phyloP scores from a whole-genome alignment of 2,888 invertebrate species.

The Hypolimnas misippus region DNA sequence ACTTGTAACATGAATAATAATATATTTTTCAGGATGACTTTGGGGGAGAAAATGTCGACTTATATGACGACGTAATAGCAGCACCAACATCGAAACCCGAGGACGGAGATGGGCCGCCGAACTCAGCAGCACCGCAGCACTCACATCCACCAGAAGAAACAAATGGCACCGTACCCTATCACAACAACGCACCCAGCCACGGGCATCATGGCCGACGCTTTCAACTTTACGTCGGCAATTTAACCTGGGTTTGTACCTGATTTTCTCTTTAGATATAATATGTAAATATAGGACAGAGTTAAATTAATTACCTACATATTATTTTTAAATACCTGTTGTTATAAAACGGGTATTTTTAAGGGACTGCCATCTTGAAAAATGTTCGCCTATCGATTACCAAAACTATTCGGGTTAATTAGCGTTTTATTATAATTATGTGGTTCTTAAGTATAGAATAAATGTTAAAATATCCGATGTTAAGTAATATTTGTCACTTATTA shows the following conservation, averaged over 20 bases:
- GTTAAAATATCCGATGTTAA: neutral
- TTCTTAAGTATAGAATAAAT: neutral
- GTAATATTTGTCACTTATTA: neutral
- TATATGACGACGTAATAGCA: conserved; percentile 97
- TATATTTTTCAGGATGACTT: conserved; percentile 87
- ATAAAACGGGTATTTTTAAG: conserved; percentile 42
- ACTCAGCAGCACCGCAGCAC: conserved; percentile 81
- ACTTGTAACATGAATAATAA: conserved; percentile 9
- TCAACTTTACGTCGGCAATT: conserved; percentile 98
- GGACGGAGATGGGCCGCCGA: conserved; percentile 83
- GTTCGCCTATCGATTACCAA: conserved; percentile 18
- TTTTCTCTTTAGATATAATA: conserved; percentile 69
- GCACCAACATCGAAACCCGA: conserved; percentile 87
- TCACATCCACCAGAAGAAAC: conserved; percentile 86
- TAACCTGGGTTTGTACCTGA: conserved; percentile 95
- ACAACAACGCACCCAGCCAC: conserved; percentile 88
- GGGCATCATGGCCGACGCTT: conserved; percentile 92
- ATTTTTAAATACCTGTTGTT: conserved; percentile 55
- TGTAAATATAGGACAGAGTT: conserved; percentile 66
- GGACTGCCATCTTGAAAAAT: conserved; percentile 45
- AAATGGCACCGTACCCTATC: conserved; percentile 87
- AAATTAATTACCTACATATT: conserved; percentile 39
- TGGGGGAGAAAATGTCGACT: conserved; percentile 94
- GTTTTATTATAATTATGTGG: conserved; percentile 3
- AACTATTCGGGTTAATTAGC: neutral